phyloP scores from a whole-genome alignment of 2,888 invertebrate species.

The Ophioninae sp. region DNA sequence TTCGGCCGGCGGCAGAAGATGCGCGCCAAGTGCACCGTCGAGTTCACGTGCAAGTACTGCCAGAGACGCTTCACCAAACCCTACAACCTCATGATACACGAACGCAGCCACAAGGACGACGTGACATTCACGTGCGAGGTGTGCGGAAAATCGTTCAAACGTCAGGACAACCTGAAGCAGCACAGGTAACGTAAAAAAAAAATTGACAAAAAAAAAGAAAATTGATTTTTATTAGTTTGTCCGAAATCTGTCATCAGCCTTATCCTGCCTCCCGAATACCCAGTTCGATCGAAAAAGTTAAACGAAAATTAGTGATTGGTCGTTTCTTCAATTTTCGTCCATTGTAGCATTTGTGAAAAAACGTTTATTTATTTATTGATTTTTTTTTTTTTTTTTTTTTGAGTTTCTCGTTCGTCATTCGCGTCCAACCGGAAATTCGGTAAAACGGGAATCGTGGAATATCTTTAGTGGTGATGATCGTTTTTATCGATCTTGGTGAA shows the following conservation, averaged over 20 bases:
- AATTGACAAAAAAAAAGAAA: no score
- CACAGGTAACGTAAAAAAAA: conserved; percentile 85
- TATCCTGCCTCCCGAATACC: not conserved
- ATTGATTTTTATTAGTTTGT: not conserved
- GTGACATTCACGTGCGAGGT: conserved; percentile 98
- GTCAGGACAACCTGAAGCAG: conserved; percentile 96
- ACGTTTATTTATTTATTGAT: no score
- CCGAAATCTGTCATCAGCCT: not conserved
- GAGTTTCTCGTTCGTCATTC: no score
- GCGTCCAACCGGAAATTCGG: no score
- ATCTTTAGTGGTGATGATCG: no score
- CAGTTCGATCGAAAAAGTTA: not conserved
- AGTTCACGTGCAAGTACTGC: conserved; percentile 99
- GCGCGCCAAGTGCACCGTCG: conserved; percentile 81
- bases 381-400: no score
- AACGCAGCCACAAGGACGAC: conserved; percentile 98
- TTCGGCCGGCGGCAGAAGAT: conserved; percentile 85
- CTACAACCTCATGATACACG: conserved; percentile 98
- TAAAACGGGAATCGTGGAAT: no score
- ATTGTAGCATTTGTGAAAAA: not conserved
- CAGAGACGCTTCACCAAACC: conserved; percentile 98
- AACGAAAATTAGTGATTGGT: no score
- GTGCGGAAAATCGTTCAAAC: conserved; percentile 96
- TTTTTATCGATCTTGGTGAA: no score
- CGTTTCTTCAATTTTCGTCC: not conserved